These are phyloP conservation scores for Lepeophtheirus salmonis DNA, from an alignment of 1,140 invertebrate species.

Conservation along the genomic window DNA sequence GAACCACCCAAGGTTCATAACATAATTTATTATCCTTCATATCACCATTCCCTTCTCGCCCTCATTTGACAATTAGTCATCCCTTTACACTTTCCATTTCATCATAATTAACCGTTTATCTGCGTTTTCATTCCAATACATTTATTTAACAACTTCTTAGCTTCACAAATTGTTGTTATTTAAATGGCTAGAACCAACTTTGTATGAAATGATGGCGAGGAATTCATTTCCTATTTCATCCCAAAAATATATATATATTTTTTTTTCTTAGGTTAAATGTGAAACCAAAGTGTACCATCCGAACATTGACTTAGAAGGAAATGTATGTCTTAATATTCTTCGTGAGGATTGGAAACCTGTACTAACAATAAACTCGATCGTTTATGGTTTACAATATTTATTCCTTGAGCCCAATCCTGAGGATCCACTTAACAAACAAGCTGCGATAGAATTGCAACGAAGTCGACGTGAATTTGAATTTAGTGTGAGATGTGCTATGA, in stretches of 20 bases:
- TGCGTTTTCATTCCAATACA: no score
- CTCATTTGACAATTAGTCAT: no score
- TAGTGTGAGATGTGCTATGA: conserved; percentile 87
- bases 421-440: conserved; percentile 95
- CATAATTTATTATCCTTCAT: no score
- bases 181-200: neutral
- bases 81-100: no score
- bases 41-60: no score
- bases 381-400: conserved; percentile 92
- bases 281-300: conserved; percentile 64
- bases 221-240: neutral
- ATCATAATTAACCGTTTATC: no score
- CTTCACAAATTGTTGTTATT: neutral
- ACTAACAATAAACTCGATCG: conserved; percentile 89
- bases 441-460: conserved; percentile 87
- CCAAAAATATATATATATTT: neutral
- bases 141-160: no score
- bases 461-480: conserved; percentile 85
- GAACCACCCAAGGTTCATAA: conserved; percentile 88
- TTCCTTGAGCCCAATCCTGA: conserved; percentile 97
- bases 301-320: conserved; percentile 84
- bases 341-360: conserved; percentile 98
- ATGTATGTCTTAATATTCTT: conserved; percentile 82
- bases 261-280: conserved; percentile 10
- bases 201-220: neutral